Evolutionary conservation across 2,888 invertebrate species (phyloP), one percentile per base, ranked within the genome.

Genomic region (Phyllotreta cruciferae): DNA sequence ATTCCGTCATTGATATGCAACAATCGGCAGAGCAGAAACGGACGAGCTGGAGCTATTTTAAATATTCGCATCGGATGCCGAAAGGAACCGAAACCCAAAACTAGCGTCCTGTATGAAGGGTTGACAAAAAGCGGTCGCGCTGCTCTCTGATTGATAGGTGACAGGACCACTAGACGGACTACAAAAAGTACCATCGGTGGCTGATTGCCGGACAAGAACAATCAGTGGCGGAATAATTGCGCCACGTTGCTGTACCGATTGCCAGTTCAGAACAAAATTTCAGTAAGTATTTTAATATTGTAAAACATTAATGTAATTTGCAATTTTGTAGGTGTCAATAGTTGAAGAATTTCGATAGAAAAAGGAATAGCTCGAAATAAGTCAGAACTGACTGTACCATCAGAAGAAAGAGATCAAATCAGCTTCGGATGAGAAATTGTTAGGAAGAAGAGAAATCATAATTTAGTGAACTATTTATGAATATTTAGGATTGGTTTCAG

Each of bases 121-220:
- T 80, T 81, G 81, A 81, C 81, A 81, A 81, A 81, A 81, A 81
- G 81, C 77, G 79, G 81, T 80, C 79, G 77, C 80, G 78, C 79
- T 77, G 71, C 78, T 49, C 75, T 75, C 78, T 81, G 81, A 81
- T 81, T 81, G 81, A 81, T 81, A 81, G 80, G 80, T 81, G 81
- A 81, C 81, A 80, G 79, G 74, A 72, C 75, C 78, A 74, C 79
- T 79, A 80, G 80, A 80, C 80, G 77, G 77, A 69, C 70, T 68
- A 74, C 78, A 81, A 81, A 80, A 80, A 81, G 52, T 60, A 60
- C 35, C 52, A 60, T 41, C 49, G 36, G 42, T 41, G 36, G 53
- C 44, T 57, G 54, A n/a, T 39, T 24, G 37, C 45, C 13, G 37
- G 35, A 56, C 56, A 36, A 47, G 49, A 39, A 39, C 49, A 49